phyloP scores from a whole-genome alignment of 2,888 invertebrate species.

The Thymelicus sylvestris region DNA sequence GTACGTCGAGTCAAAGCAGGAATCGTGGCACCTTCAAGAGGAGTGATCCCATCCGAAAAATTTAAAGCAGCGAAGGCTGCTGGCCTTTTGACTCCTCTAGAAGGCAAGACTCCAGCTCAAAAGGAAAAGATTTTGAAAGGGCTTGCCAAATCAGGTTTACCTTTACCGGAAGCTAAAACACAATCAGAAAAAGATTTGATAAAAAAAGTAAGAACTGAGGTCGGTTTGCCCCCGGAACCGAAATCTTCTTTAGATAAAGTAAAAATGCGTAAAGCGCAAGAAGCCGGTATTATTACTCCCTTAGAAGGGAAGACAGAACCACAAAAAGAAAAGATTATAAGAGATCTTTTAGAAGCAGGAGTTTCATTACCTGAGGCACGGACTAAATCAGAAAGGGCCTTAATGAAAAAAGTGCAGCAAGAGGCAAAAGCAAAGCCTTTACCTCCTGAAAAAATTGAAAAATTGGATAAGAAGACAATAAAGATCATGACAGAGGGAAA shows the following conservation, averaged over 20 bases:
- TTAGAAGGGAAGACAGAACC: neutral
- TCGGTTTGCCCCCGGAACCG: constrained; percentile 33
- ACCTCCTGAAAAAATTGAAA: constrained; percentile 41
- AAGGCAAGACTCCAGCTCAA: too few relatives aligned
- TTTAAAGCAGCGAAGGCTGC: constrained; percentile 46
- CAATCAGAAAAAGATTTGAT: too few relatives aligned
- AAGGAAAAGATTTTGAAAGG: too few relatives aligned
- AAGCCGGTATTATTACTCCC: too few relatives aligned
- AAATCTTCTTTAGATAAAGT: too few relatives aligned
- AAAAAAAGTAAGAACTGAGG: constrained; percentile 41
- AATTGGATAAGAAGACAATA: constrained; percentile 47
- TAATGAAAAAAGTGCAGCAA: constrained; percentile 39
- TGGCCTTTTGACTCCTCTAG: too few relatives aligned
- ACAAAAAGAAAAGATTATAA: constrained; percentile 49
- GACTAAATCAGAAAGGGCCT: constrained; percentile 51
- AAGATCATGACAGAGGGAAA: constrained; percentile 52
- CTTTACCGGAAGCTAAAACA: too few relatives aligned
- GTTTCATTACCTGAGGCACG: constrained; percentile 51
- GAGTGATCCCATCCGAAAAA: constrained; percentile 41
- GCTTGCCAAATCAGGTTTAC: too few relatives aligned
- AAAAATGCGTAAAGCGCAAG: too few relatives aligned
- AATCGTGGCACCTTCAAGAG: too few relatives aligned
- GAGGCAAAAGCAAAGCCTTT: neutral
- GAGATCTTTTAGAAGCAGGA: constrained; percentile 44
- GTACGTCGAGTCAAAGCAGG: too few relatives aligned